Base-by-base conservation (phyloP, 2,797 vertebrate species). In the Thalassophryne amazonica region DNA sequence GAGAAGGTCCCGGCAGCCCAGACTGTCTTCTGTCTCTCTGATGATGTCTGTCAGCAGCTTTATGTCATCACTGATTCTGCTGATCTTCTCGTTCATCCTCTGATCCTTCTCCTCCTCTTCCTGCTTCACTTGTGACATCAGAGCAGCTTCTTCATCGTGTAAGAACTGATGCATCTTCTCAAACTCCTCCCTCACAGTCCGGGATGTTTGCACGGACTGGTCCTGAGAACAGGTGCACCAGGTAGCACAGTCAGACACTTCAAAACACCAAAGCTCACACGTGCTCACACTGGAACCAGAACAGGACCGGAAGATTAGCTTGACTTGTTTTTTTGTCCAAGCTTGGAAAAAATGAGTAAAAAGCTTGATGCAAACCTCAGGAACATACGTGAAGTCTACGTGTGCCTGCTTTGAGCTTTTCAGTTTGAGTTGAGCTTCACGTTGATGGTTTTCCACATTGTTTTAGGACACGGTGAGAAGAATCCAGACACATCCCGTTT, bases 141-240 rank as follows among this genome's bases (percentile, higher is more conserved):
- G 23, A 16, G 64, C 20, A 0, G 46, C 56, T 54, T 85, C 85
- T n/a, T 85, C 81, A 1, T 87, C 81, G 1, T 36, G 65, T 11
- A 87, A 69, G 58, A 64, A 84, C 47, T 68, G 71, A 50, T 84
- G 85, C 46, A 87, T 75, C 60, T 80, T 84, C 56, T 85, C 81
- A 59, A 86, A 87, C 61, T 86, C 77, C 5, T 70, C 70, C 57
- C 64, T 76, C 24, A 81, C 51, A 9, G 80, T 33, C 19, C 53
- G 60, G 24, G 69, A 57, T 0, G 69, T 60, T 35, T 77, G 60
- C 15, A 65, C 66, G 1, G 67, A 50, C 43, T 87, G 83, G 18
- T 34, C 77, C 85, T 87, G 67, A 21, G 7, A 14, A 28, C 4
- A 4, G 2, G 9, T 17, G 12, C 7, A n/a, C 1, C 1, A 25